Evolutionary conservation across 1,140 invertebrate genomes (phyloP), one percentile per base, ranked within the genome.

Genomic region (Cardiocondyla obscurior): DNA sequence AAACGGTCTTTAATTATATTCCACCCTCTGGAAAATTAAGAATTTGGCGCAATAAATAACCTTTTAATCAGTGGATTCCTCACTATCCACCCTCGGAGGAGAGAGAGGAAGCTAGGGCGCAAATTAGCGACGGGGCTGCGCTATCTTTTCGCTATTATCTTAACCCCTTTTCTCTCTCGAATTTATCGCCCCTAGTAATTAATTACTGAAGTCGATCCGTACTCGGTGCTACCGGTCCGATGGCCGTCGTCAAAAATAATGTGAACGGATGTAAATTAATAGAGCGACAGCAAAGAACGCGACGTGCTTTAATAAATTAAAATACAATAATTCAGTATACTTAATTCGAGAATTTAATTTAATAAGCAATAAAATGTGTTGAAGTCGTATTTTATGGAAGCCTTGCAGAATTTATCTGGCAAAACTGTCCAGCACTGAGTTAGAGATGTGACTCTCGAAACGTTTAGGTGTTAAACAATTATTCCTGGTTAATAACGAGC

Each of bases 1-100:
- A 58, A 57, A 25, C 58, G 67, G 55, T 49, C 82, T 90, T 88
- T 90, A 91, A 91, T 91, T 91, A 90, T 58, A 51, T 64, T 42
- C 82, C 70, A 69, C 55, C 60, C 57, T 55, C 49, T 14, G 82
- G 79, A 86, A 89, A 90, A 88, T 87, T 85, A 88, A 88, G 86
- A 91, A 91, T 88, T 88, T 83, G 83, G 77, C 85, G 87, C 84
- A 86, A 91, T 90, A 90, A 91, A 91, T 90, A 91, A 90, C 85
- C 84, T 90, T 90, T 90, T 90, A 90, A 90, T 90, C 87, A 89
- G 88, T 53, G 69, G 83, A 87, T 89, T 90, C 86, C 79, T 89
- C 58, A 65, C 62, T 64, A 49, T 69, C 55, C 65, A 16, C 46
- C 22, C 44, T 74, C 44, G 22, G 53, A 42, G 58, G n/a, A 33